These are phyloP conservation scores for Ambastaia sidthimunki DNA, from an alignment of 2,797 vertebrate genomes.

Conservation along the genomic window DNA sequence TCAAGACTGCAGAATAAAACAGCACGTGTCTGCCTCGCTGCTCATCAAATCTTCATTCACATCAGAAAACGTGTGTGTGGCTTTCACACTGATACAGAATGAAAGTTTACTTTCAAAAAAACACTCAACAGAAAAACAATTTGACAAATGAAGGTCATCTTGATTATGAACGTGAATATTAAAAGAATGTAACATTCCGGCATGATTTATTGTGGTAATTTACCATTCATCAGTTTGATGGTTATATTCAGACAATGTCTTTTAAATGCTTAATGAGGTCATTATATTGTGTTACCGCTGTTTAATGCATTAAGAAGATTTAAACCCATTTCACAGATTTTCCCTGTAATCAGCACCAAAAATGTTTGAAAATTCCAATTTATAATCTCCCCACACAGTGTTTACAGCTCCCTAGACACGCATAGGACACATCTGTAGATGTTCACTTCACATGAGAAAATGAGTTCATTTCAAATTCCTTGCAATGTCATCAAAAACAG, in stretches of 20 bases:
- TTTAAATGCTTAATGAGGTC: slow-evolving; percentile 41
- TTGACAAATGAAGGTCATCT: slow-evolving; percentile 43
- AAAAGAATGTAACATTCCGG: slow-evolving; percentile 38
- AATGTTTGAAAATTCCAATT: neutral
- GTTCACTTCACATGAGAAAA: neutral
- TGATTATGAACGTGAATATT: slow-evolving; percentile 24
- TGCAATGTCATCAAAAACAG: slow-evolving; percentile 3
- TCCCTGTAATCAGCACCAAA: neutral
- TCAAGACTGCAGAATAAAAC: no score
- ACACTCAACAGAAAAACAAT: no score
- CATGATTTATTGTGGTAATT: slow-evolving; percentile 46
- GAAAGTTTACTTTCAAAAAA: no score
- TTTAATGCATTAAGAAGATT: slow-evolving; percentile 8
- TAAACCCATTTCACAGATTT: neutral
- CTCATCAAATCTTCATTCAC: no score
- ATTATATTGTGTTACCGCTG: slow-evolving; percentile 13
- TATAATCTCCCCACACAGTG: slow-evolving; percentile 1
- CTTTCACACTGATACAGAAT: no score
- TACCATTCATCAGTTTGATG: slow-evolving; percentile 39
- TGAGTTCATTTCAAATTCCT: neutral
- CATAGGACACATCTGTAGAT: neutral
- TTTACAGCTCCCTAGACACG: neutral
- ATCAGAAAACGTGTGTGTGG: no score
- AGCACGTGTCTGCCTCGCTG: no score
- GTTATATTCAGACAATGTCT: slow-evolving; percentile 40